phyloP scores from a whole-genome alignment of 2,888 invertebrate species.

The Meiosimyza decipiens region DNA sequence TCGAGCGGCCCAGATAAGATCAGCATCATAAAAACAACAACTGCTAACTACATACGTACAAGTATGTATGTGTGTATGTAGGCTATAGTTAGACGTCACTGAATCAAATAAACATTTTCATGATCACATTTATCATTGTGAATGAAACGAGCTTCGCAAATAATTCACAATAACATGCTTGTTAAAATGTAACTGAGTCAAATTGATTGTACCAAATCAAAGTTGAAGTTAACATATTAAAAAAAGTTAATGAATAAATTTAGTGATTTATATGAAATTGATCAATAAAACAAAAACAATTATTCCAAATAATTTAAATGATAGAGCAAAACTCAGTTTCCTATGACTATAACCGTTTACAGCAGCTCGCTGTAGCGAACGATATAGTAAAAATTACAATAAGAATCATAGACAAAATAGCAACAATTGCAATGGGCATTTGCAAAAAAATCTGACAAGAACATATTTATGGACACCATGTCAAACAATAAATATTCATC shows the following conservation, averaged over 20 bases:
- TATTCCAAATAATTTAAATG: too few species aligned
- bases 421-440: neutral
- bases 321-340: too few species aligned
- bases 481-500: slow-evolving; percentile 52
- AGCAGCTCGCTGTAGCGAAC: neutral
- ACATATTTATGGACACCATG: slow-evolving; percentile 55
- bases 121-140: slow-evolving; percentile 29
- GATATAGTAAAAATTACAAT: slow-evolving; percentile 39
- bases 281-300: too few species aligned
- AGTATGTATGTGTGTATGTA: too few species aligned
- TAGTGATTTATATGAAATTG: too few species aligned
- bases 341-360: too few species aligned
- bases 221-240: too few species aligned
- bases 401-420: slow-evolving; percentile 2
- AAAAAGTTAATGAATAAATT: too few species aligned
- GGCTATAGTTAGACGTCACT: neutral
- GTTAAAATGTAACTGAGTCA: neutral
- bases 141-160: neutral
- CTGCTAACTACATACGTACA: neutral
- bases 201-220: too few species aligned
- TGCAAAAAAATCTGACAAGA: slow-evolving; percentile 28
- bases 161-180: slow-evolving; percentile 8
- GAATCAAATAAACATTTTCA: slow-evolving; percentile 29
- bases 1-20: too few species aligned
- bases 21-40: neutral